These are phyloP conservation scores for Oreocharis arfaki DNA, from an alignment of 2,113 vertebrate genomes.

Conservation along the genomic window DNA sequence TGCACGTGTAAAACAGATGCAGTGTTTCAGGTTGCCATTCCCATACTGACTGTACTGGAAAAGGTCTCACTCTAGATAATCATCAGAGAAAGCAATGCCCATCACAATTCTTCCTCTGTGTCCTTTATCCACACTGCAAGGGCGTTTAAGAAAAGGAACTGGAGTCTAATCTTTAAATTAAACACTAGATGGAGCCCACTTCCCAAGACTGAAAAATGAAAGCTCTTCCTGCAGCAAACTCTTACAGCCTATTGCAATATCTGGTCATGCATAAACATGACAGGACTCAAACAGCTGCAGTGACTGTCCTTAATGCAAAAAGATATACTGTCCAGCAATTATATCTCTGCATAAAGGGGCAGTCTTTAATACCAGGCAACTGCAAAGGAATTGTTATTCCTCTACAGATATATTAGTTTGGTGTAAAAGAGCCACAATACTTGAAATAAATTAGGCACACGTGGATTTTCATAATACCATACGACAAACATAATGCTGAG, in stretches of 20 bases:
- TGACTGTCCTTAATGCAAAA: background rate
- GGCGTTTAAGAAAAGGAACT: background rate
- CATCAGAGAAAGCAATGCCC: background rate
- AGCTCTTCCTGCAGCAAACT: background rate
- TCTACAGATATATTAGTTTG: background rate
- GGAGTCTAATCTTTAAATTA: slow-evolving; percentile 9
- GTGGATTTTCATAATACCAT: background rate
- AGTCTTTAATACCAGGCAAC: background rate
- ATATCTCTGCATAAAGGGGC: background rate
- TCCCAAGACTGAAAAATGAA: slow-evolving; percentile 45
- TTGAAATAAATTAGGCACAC: background rate
- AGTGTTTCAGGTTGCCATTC: background rate
- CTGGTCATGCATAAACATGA: background rate
- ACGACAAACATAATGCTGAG: background rate
- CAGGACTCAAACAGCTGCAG: background rate
- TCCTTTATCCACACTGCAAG: slow-evolving; percentile 25
- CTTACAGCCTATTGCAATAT: background rate
- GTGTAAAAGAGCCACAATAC: background rate
- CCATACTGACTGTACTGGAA: background rate
- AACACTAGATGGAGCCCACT: slow-evolving; percentile 77
- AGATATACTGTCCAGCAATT: background rate
- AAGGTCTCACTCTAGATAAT: background rate
- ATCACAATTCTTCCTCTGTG: background rate
- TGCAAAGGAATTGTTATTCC: background rate
- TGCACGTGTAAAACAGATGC: background rate